Evolutionary conservation across 2,888 invertebrate genomes (phyloP), one percentile per base, ranked within the genome.

Genomic region (Noctua comes): DNA sequence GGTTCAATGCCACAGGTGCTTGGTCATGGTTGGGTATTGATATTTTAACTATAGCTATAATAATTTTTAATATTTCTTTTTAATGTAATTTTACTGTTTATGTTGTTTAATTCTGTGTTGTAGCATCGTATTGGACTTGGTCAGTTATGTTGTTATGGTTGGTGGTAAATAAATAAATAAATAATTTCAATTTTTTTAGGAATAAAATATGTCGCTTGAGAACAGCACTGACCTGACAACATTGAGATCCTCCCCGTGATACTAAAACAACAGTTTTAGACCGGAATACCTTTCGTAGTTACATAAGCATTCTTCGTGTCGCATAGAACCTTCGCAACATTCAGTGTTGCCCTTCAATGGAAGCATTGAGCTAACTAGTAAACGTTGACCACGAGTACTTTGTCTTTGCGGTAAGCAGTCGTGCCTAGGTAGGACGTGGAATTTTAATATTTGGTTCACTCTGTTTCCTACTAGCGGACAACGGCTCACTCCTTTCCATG

Each of bases 331-430:
- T 90, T 89, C 90, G 69, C 74, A 64, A 51, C 46, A 70, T 82
- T 83, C 77, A 82, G 80, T 80, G 36, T 79, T 71, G 88, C 88
- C 89, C 89, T 88, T 89, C 86, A 80, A 83, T 81, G 80, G 80
- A 76, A 80, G 71, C 85, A 84, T 83, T 84, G 83, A 82, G 76
- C 73, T 74, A 77, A 83, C 85, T 76, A 76, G 89, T 83, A 81
- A 88, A 80, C 72, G 81, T 82, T 88, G 83, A 79, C 79, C 82
- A 71, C 80, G 86, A 84, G 78, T 72, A 80, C 54, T 84, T 73
- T 76, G 80, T 80, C 77, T 82, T 87, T 89, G 89, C 76, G 90
- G 89, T 90, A 72, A 84, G 83, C 77, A 79, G 83, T 90, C 89
- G 89, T 89, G 90, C 72, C 81, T 74, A 66, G 43, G 66, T 66